These are phyloP conservation scores for Loriculus beryllinus DNA, from an alignment of 2,797 vertebrate species.

Conservation along the genomic window DNA sequence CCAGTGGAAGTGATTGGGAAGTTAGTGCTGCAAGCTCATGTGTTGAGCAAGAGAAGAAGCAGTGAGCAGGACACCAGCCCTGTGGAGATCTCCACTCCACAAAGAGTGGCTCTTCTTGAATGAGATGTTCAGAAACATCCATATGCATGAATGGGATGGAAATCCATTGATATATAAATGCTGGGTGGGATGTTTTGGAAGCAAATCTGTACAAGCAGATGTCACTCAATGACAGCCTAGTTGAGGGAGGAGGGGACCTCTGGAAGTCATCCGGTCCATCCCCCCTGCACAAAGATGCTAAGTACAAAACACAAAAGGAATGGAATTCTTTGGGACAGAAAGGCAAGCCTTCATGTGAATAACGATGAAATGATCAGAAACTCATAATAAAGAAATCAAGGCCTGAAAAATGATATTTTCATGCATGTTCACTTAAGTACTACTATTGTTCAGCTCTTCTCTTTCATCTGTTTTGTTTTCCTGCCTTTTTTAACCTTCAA, in stretches of 20 bases:
- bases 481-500: not conserved
- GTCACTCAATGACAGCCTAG: not conserved
- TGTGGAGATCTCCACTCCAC: not conserved
- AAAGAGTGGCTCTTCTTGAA: not conserved
- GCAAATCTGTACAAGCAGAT: not conserved
- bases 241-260: not conserved
- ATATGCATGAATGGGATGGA: not conserved
- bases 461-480: not conserved
- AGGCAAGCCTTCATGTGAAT: not conserved
- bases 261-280: not conserved
- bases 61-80: not conserved
- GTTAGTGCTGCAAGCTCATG: rapidly evolving
- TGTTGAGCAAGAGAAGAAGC: rapidly evolving
- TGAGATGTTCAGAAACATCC: not conserved
- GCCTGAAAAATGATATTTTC: not conserved
- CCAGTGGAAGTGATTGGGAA: not conserved
- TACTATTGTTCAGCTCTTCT: not conserved
- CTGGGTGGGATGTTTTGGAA: not conserved
- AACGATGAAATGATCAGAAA: not conserved
- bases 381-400: not conserved
- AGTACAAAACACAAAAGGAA: not conserved
- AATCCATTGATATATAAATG: not conserved
- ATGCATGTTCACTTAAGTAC: not conserved
- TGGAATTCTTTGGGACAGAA: not conserved
- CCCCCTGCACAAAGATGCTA: no score